A percentile compares a stretch with the other conserved stretches of the same genome.
Conservation (phyloP, 2,888 invertebrate species). For the Latheticus oryzae region DNA sequence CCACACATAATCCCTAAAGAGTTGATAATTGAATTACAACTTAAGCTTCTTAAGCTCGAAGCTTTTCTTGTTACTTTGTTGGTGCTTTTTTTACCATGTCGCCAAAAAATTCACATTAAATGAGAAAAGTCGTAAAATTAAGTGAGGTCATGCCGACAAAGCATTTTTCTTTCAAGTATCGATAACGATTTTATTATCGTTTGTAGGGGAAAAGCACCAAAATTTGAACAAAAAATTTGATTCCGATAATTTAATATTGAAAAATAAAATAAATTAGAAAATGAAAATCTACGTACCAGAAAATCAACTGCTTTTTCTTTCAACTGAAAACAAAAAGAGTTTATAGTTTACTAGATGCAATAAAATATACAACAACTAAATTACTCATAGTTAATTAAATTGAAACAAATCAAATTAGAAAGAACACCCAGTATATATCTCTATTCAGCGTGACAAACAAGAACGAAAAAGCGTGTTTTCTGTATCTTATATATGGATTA, state of each 20-base stretch:
- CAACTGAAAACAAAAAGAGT: slow-evolving; percentile 60
- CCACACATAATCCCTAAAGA: slow-evolving; percentile 12
- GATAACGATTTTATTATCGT: slow-evolving; percentile 40
- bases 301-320: slow-evolving; percentile 62
- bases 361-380: too few relatives aligned
- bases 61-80: slow-evolving; percentile 3
- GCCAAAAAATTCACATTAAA: slow-evolving; percentile 27
- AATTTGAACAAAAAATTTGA: too few relatives aligned
- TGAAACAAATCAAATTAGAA: slow-evolving; percentile 21
- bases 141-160: slow-evolving; percentile 42
- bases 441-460: background rate
- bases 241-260: too few relatives aligned
- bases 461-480: too few relatives aligned
- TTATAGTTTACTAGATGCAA: too few relatives aligned
- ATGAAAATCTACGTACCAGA: slow-evolving; percentile 59
- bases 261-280: too few relatives aligned
- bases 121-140: slow-evolving; percentile 43
- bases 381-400: too few relatives aligned
- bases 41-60: slow-evolving; percentile 31
- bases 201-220: too few relatives aligned
- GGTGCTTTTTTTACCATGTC: background rate
- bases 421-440: slow-evolving; percentile 9
- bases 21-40: slow-evolving; percentile 38
- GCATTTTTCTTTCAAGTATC: slow-evolving; percentile 42
- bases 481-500: too few relatives aligned